A percentile compares a stretch with the other conserved stretches of the same genome.
These are phyloP conservation scores for Panurus biarmicus DNA, from an alignment of 2,113 vertebrate species.

Conservation along the genomic window DNA sequence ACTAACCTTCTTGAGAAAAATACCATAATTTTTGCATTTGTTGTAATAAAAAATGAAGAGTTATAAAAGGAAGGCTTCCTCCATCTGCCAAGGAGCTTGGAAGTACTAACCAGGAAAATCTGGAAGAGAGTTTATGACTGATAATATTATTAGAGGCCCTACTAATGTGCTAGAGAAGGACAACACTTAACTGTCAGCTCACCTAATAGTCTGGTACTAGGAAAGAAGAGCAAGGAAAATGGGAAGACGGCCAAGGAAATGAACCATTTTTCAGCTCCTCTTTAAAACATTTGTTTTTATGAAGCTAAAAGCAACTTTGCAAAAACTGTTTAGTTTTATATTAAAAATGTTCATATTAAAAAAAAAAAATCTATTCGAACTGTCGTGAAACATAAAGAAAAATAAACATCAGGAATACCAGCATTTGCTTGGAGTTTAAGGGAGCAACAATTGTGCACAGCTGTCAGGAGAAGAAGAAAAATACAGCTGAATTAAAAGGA, in stretches of 20 bases:
- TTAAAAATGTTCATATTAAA: constrained; percentile 3
- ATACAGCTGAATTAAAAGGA: constrained; percentile 67
- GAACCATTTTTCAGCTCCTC: neutral
- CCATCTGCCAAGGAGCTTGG: neutral
- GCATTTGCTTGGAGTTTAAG: constrained; percentile 50
- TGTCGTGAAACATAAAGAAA: constrained; percentile 64
- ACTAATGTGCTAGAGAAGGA: neutral
- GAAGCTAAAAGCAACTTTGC: neutral
- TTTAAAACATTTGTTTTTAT: constrained; percentile 8
- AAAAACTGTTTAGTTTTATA: constrained; percentile 28
- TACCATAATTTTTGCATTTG: neutral
- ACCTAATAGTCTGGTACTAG: neutral
- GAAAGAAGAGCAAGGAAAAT: neutral
- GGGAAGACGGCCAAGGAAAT: neutral
- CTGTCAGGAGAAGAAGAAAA: constrained; percentile 75
- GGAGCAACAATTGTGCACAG: constrained; percentile 72
- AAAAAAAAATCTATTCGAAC: neutral
- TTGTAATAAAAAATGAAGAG: neutral
- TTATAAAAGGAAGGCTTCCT: neutral
- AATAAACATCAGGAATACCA: constrained; percentile 69
- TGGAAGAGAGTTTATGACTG: neutral
- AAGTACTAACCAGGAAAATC: neutral
- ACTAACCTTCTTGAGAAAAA: neutral
- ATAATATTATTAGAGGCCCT: neutral
- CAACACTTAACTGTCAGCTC: neutral